Base-by-base conservation (phyloP, 2,888 invertebrate species). In the Drosophila helvetica region DNA sequence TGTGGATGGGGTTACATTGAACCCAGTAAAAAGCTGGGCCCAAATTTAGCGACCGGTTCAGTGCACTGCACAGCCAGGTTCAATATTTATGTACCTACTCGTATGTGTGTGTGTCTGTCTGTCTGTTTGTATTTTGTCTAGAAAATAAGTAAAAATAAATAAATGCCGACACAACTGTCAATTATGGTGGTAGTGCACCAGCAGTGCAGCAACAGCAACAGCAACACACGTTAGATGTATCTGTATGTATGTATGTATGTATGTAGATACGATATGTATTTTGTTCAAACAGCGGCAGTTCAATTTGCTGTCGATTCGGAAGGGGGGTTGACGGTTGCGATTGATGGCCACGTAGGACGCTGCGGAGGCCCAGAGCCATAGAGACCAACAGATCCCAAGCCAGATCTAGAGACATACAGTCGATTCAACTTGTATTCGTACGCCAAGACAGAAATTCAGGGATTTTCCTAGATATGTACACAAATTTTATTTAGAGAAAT, bases 91-190 rank as follows among this genome's bases (percentile, higher is more conserved):
- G 38, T 46, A 10, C 9, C 1, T 52, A 33, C 54, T n/a, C n/a
- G 18, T 46, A 50, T 73, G 46, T 58, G 47, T 38, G 43, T 43
- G 60, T 48, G 54, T 55, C 55, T 56, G 54, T 58, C 47, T 38
- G 43, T 47, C 63, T 48, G 54, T 53, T 55, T 54, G 54, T 53
- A 48, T 67, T 55, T 72, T 25, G 72, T 55, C 75, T 75, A 77
- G 70, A 73, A 64, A 68, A 65, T 59, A 66, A 62, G 62, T 57
- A 48, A n/a, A 66, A 73, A 66, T 67, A 63, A 77, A 72, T 75
- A 80, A 80, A 79, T 76, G 77, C 84, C 80, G 70, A 78, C 78
- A 75, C 80, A 86, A 83, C 83, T 82, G 83, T 83, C 83, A 83
- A 83, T 83, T 83, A 83, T 80, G 79, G 77, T 60, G 71, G 73